These are phyloP conservation scores for Sterrhoptilus dennistouni DNA, from an alignment of 2,113 vertebrate genomes.

Conservation along the genomic window DNA sequence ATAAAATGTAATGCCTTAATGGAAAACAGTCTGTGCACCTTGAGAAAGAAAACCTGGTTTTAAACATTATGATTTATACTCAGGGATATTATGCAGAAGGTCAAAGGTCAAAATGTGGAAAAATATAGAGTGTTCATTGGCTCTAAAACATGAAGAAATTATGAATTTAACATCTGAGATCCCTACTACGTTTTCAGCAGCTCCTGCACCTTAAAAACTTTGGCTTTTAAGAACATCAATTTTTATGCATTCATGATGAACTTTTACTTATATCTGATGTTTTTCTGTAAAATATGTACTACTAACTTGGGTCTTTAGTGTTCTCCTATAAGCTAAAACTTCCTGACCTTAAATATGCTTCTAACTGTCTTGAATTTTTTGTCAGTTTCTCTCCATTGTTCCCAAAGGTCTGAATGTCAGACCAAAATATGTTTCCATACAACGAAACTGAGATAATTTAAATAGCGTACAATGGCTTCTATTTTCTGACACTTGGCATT, in stretches of 20 bases:
- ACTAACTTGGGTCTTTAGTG: background rate
- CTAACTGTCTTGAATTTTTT: background rate
- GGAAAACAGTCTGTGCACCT: background rate
- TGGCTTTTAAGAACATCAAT: accelerated
- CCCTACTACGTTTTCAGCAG: background rate
- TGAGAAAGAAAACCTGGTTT: background rate
- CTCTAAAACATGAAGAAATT: background rate
- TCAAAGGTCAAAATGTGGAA: background rate
- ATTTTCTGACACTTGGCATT: background rate
- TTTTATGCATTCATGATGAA: background rate
- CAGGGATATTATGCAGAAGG: background rate
- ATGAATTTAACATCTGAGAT: background rate
- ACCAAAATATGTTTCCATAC: background rate
- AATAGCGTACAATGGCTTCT: background rate
- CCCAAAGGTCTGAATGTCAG: background rate
- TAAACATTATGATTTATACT: background rate
- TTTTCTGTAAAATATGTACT: background rate
- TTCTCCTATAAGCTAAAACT: background rate
- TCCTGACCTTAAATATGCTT: background rate
- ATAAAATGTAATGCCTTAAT: background rate
- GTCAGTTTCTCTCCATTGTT: background rate
- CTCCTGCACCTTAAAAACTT: background rate
- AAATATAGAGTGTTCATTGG: background rate
- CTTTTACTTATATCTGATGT: background rate
- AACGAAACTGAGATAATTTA: background rate